Conservation (phyloP, 2,797 vertebrate species). For the Momotus momota region DNA sequence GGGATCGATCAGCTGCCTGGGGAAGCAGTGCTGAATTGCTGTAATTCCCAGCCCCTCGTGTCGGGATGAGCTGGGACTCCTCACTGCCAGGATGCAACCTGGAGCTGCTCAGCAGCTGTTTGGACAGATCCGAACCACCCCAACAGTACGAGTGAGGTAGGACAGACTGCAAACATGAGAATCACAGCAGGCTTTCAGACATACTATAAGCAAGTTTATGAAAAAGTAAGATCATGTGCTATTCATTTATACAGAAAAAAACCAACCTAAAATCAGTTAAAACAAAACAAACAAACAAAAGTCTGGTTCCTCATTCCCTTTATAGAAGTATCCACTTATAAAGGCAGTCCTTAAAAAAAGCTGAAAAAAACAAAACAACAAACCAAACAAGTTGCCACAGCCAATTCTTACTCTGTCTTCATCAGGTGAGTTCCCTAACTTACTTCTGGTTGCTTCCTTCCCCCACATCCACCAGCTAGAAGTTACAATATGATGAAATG, state of each 20-base stretch:
- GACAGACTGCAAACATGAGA: background rate
- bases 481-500: background rate
- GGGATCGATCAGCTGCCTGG: background rate
- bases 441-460: background rate
- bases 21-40: background rate
- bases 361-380: background rate
- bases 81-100: background rate
- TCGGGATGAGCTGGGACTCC: background rate
- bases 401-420: background rate
- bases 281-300: background rate
- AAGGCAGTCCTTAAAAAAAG: background rate
- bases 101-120: background rate
- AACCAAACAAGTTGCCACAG: background rate
- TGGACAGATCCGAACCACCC: background rate
- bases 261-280: background rate
- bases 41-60: background rate
- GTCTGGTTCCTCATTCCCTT: background rate
- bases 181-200: background rate
- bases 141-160: background rate
- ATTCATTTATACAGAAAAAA: background rate
- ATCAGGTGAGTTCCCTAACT: background rate
- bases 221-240: background rate
- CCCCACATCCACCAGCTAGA: background rate
- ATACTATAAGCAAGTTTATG: background rate
- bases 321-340: background rate